Evolutionary conservation across 2,797 vertebrate genomes (phyloP).

Genomic region (Hephaestus fuliginosus): DNA sequence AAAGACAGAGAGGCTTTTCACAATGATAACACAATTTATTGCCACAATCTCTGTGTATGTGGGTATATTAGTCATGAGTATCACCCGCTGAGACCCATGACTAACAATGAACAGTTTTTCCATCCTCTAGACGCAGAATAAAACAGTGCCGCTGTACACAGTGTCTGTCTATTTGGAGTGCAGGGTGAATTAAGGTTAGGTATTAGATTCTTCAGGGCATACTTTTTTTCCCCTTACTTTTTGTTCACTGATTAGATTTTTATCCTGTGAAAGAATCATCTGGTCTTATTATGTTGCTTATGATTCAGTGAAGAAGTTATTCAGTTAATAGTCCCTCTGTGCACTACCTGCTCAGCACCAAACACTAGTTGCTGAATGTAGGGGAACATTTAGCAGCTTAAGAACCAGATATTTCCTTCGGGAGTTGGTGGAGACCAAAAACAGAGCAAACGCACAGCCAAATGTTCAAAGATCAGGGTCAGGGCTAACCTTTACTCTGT

Average conservation of each 20-base stretch:
- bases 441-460: not conserved
- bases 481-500: too few relatives aligned
- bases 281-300: not conserved
- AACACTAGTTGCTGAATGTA: not conserved
- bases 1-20: slow-evolving; percentile 55
- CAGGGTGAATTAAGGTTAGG: slow-evolving; percentile 34
- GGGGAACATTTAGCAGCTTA: too few relatives aligned
- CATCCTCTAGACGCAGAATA: slow-evolving; percentile 28
- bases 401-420: too few relatives aligned
- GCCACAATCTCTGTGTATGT: slow-evolving; percentile 29
- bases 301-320: not conserved
- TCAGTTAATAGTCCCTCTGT: not conserved
- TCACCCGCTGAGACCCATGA: slow-evolving; percentile 63
- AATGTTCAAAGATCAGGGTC: too few relatives aligned
- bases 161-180: slow-evolving; percentile 11
- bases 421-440: too few relatives aligned
- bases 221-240: not conserved
- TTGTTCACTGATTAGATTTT: not conserved
- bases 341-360: not conserved
- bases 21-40: slow-evolving; percentile 45
- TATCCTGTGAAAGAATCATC: not conserved
- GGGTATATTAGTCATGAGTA: slow-evolving; percentile 65
- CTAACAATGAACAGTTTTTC: slow-evolving; percentile 66
- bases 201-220: not conserved
- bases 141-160: slow-evolving; percentile 5